These are phyloP conservation scores for Stenoptilia bipunctidactyla DNA, from an alignment of 2,888 invertebrate genomes.

Conservation along the genomic window DNA sequence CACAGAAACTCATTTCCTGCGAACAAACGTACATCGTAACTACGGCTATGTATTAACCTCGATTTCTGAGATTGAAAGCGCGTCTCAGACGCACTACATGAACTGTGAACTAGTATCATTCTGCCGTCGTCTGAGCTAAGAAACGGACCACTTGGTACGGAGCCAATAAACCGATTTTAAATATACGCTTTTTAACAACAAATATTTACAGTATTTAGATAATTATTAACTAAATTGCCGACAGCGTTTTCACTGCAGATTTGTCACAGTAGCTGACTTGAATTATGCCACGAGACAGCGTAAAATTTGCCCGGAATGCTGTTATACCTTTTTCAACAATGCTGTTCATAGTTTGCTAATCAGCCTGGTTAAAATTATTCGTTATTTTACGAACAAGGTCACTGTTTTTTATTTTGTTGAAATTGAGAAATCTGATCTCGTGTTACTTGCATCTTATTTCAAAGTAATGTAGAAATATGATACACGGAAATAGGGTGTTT, in stretches of 20 bases:
- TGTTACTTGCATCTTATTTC: constrained; percentile 19
- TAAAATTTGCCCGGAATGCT: no score
- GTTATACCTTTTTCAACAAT: no score
- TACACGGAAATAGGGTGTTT: constrained; percentile 41
- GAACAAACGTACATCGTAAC: constrained; percentile 9
- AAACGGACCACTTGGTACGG: constrained; percentile 55
- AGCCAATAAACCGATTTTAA: constrained; percentile 37
- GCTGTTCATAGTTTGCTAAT: no score
- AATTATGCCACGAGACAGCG: no score
- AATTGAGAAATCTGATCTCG: constrained; percentile 13
- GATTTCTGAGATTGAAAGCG: constrained; percentile 53
- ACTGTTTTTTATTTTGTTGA: no score
- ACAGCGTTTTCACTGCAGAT: not conserved
- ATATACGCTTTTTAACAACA: constrained; percentile 4
- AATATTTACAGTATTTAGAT: not conserved
- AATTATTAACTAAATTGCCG: not conserved
- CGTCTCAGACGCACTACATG: constrained; percentile 41
- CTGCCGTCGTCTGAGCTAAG: constrained; percentile 38
- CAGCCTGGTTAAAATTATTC: no score
- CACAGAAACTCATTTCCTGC: constrained; percentile 17
- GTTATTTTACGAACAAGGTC: no score
- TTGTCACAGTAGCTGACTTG: not conserved
- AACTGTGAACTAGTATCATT: constrained; percentile 61
- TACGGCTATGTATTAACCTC: constrained; percentile 43
- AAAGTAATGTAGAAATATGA: constrained; percentile 39